Conservation (phyloP, 2,113 vertebrate genomes). For the Xenopus laevis region DNA sequence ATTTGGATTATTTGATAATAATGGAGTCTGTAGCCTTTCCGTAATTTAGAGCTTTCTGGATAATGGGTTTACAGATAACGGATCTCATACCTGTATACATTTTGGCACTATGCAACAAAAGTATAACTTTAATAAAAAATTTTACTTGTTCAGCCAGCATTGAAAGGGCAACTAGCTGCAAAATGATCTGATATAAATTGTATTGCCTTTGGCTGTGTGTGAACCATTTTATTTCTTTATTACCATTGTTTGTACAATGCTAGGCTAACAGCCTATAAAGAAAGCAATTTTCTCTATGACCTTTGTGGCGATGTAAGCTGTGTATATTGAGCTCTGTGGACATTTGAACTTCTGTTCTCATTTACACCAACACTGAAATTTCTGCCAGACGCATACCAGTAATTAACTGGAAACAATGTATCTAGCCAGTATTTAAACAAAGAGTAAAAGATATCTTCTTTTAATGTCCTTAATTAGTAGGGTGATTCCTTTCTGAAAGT, state of each 20-base stretch:
- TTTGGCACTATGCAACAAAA: no score
- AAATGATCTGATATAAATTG: neutral
- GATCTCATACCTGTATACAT: no score
- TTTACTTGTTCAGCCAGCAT: no score
- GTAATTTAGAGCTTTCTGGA: no score
- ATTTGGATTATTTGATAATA: no score
- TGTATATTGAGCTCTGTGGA: constrained; percentile 1
- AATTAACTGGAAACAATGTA: neutral
- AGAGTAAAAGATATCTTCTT: constrained; percentile 33
- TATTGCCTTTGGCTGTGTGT: neutral
- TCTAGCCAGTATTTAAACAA: constrained; percentile 40
- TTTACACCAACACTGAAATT: neutral
- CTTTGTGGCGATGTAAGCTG: neutral
- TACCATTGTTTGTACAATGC: constrained; percentile 1
- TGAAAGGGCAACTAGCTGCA: neutral
- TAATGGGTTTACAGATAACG: no score
- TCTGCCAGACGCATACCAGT: neutral
- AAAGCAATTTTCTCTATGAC: neutral
- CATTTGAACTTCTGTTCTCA: neutral
- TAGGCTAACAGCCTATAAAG: neutral
- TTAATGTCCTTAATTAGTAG: constrained; percentile 47
- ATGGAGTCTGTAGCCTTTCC: no score
- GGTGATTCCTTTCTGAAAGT: constrained; percentile 48
- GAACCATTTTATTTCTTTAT: neutral
- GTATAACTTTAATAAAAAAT: no score